Evolutionary conservation across 2,113 vertebrate species (phyloP).

Genomic region (Gyps fulvus): DNA sequence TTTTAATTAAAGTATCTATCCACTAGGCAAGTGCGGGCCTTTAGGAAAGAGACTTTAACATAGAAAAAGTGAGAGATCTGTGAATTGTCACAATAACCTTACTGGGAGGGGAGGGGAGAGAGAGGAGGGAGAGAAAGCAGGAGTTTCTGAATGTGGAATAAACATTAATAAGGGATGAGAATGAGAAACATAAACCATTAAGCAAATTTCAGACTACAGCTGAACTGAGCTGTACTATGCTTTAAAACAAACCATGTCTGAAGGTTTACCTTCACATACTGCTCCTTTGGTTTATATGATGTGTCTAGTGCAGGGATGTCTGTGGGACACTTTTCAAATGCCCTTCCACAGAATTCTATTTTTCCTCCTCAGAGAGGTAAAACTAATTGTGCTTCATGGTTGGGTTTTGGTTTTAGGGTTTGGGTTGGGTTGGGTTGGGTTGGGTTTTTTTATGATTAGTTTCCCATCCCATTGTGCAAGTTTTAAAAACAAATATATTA

Average conservation of each 20-base stretch:
- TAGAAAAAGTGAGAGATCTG: neutral
- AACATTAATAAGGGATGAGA: neutral
- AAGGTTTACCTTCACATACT: neutral
- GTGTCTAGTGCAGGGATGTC: accelerated
- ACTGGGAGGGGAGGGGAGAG: accelerated
- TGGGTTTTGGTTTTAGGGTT: accelerated
- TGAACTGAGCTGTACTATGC: neutral
- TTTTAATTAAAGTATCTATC: constrained; percentile 47
- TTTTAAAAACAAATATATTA: neutral
- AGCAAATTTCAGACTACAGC: neutral
- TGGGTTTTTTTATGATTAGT: neutral
- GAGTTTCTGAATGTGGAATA: neutral
- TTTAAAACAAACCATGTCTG: neutral
- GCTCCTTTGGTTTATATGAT: neutral
- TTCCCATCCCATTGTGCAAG: neutral
- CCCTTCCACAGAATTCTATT: neutral
- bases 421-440: neutral
- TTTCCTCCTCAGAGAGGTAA: neutral
- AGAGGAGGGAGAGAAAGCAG: neutral
- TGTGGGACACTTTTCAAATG: neutral
- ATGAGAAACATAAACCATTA: neutral
- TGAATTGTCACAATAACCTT: neutral
- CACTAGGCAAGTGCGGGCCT: neutral
- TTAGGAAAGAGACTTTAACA: neutral
- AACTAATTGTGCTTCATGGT: neutral